Conservation (phyloP, 2,797 vertebrate genomes). For the Loriculus beryllinus region DNA sequence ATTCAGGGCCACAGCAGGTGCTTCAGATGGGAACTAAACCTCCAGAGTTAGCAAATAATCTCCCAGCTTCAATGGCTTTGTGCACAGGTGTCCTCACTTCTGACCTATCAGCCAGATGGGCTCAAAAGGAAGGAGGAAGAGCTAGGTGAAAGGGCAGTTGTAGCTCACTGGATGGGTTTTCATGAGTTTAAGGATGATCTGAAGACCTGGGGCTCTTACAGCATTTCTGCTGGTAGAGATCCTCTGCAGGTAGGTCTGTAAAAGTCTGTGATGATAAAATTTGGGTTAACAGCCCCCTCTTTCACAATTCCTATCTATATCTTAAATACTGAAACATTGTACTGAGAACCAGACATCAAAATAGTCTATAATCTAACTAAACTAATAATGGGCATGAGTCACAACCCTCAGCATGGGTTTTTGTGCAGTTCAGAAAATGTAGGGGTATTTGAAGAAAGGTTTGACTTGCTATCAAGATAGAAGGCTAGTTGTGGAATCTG, state of each 20-base stretch:
- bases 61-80: not conserved
- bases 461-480: not conserved
- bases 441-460: not conserved
- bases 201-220: not conserved
- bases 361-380: not conserved
- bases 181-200: not conserved
- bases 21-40: not conserved
- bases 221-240: not conserved
- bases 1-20: slow-evolving; percentile 20
- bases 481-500: not conserved
- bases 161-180: not conserved
- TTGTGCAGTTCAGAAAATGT: not conserved
- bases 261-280: not conserved
- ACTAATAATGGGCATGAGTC: not conserved
- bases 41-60: not conserved
- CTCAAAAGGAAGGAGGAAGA: slow-evolving; percentile 16
- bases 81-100: slow-evolving; percentile 29
- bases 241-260: not conserved
- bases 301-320: fast-evolving
- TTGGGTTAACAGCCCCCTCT: not conserved
- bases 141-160: slow-evolving; percentile 15
- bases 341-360: not conserved
- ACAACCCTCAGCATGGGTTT: not conserved
- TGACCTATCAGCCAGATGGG: slow-evolving; percentile 23
- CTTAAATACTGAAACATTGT: not conserved